A percentile compares a stretch with the other conserved stretches of the same genome.
Conservation (phyloP, 2,888 invertebrate species). For the Apodemia zela region DNA sequence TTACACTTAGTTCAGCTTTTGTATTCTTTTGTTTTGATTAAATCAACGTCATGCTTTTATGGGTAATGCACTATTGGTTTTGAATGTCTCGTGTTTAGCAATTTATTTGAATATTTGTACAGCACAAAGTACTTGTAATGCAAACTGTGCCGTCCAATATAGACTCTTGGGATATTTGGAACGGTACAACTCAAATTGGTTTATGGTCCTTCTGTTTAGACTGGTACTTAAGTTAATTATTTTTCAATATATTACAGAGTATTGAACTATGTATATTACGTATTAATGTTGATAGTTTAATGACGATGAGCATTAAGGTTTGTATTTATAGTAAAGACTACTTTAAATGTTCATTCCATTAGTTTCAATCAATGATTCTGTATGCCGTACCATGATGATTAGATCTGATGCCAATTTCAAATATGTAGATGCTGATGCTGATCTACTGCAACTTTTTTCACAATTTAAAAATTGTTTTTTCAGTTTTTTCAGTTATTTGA, state of each 20-base stretch:
- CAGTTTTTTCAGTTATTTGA: no score
- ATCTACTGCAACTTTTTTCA: no score
- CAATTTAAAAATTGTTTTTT: no score
- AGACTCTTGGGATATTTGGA: conserved; percentile 32
- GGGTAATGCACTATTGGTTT: background rate
- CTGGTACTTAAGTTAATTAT: background rate
- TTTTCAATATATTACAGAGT: background rate
- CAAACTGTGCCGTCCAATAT: conserved; percentile 60
- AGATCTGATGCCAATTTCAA: no score
- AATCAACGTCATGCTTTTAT: background rate
- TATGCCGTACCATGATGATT: no score
- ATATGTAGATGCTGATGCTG: no score
- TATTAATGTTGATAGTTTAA: background rate
- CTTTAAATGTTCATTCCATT: no score
- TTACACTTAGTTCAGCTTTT: no score
- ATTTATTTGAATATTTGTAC: conserved; percentile 4
- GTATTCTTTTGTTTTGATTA: no score
- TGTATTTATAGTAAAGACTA: no score
- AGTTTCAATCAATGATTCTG: no score
- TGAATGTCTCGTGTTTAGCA: background rate
- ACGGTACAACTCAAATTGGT: conserved; percentile 43
- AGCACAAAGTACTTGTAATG: conserved; percentile 48
- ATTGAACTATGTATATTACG: background rate
- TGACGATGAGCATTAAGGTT: no score
- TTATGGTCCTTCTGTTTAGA: conserved; percentile 41